phyloP scores from a whole-genome alignment of 2,797 vertebrate species.

The Cheirogaleus major region DNA sequence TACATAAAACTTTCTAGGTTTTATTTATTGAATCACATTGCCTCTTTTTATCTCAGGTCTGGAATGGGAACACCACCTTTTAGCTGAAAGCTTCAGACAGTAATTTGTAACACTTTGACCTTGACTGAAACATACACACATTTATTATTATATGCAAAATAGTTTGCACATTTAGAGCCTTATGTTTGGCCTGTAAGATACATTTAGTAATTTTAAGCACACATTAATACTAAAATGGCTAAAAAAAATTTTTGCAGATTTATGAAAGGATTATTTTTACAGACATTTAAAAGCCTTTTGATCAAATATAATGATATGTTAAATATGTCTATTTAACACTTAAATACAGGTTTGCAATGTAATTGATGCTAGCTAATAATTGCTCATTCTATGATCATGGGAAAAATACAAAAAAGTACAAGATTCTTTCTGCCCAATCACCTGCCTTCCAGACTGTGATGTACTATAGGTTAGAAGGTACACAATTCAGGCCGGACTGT shows the following conservation, averaged over 20 bases:
- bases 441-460: not conserved
- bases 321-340: not conserved
- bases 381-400: not conserved
- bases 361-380: not conserved
- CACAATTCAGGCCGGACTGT: not conserved
- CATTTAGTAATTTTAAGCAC: not conserved
- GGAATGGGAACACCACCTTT: not conserved
- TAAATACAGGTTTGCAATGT: not conserved
- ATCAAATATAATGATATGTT: not conserved
- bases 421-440: not conserved
- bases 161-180: not conserved
- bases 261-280: slow-evolving; percentile 11
- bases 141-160: not conserved
- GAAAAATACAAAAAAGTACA: not conserved
- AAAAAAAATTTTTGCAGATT: not conserved
- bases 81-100: not conserved
- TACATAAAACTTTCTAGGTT: not conserved
- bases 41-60: not conserved
- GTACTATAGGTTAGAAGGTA: not conserved
- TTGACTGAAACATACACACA: not conserved
- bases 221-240: not conserved
- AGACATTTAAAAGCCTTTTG: not conserved
- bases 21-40: not conserved
- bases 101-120: not conserved
- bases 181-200: not conserved